Base-by-base conservation (phyloP, 2,113 vertebrate species). In the Erinaceus europaeus region DNA sequence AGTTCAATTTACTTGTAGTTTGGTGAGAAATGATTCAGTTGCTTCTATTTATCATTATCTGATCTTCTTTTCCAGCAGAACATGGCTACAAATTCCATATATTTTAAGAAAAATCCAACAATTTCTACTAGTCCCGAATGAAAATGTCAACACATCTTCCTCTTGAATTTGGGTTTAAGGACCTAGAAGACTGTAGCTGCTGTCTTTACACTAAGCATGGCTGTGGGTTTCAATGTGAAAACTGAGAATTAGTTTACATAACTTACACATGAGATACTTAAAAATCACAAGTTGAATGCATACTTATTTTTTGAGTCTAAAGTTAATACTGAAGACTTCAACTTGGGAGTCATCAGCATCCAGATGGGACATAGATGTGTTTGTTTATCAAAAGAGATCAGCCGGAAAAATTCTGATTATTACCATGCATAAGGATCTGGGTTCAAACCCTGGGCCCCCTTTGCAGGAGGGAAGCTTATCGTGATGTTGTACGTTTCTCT, bases 31-130 rank as follows among this genome's bases (percentile, higher is more conserved):
- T n/a, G n/a, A n/a, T n/a, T n/a, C n/a, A n/a, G n/a, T n/a, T n/a
- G n/a, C n/a, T n/a, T n/a, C n/a, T n/a, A n/a, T n/a, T n/a, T n/a
- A n/a, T n/a, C n/a, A n/a, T n/a, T n/a, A n/a, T n/a, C n/a, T n/a
- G n/a, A n/a, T n/a, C n/a, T n/a, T n/a, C n/a, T n/a, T n/a, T n/a
- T n/a, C n/a, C n/a, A 13, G 7, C 25, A 52, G 52, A 44, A 36
- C 42, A 32, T 65, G n/a, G 7, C 67, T 78, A 88, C 59, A 4
- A 4, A 77, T 29, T 42, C 23, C 44, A 46, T 55, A 9, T 74
- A 55, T 67, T 72, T 91, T 80, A 85, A 34, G 20, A 59, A 44
- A 64, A 89, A 85, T 61, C n/a, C 32, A 85, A 62, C 1, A 83
- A 1, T 76, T 76, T 17, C 55, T 65, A 32, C 4, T 38, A n/a